A percentile compares a stretch with the other conserved stretches of the same genome.
phyloP scores from a whole-genome alignment of 2,113 vertebrate species.

The Scomber japonicus region DNA sequence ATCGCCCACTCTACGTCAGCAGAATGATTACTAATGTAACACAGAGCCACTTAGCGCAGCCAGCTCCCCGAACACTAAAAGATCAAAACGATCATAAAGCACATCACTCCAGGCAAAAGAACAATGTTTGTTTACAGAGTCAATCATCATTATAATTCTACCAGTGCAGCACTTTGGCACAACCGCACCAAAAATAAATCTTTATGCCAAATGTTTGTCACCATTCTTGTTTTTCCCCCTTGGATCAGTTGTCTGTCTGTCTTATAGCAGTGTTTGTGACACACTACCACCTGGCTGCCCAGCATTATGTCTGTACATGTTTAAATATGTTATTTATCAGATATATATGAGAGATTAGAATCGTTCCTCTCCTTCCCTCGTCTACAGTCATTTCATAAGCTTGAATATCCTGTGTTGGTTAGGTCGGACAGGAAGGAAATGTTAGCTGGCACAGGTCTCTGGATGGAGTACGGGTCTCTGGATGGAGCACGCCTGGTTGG shows the following conservation, averaged over 20 bases:
- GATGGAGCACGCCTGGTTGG: slow-evolving; percentile 23
- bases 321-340: neutral
- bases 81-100: slow-evolving; percentile 7
- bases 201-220: slow-evolving; percentile 24
- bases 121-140: slow-evolving; percentile 7
- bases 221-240: neutral
- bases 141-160: neutral
- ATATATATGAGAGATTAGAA: slow-evolving; percentile 5
- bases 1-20: neutral
- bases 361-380: neutral
- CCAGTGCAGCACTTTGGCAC: slow-evolving; percentile 13
- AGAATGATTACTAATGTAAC: neutral
- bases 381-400: neutral
- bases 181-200: neutral
- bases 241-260: neutral
- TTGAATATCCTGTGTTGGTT: slow-evolving; percentile 44
- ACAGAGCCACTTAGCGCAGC: slow-evolving; percentile 24
- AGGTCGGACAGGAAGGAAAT: slow-evolving; percentile 41
- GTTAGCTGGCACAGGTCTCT: slow-evolving; percentile 14
- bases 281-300: slow-evolving; percentile 9
- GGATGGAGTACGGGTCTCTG: slow-evolving; percentile 18
- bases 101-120: slow-evolving; percentile 24
- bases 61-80: neutral
- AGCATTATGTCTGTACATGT: neutral
- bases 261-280: slow-evolving; percentile 16